Base-by-base conservation (phyloP, 2,888 invertebrate genomes). In the Helobdella robusta region DNA sequence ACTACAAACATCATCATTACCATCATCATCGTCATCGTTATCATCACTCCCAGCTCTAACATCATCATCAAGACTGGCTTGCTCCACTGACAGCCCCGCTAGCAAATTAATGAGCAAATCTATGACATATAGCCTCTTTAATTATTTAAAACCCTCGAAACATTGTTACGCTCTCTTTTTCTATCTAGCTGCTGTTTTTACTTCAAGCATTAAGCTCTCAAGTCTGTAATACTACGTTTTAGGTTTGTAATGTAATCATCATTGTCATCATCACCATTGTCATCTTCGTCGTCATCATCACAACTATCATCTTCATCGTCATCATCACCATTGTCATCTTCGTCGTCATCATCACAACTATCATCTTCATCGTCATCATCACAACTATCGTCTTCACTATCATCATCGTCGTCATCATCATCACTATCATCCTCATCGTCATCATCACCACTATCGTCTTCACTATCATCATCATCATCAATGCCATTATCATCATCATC, bases 241-340 rank as follows among this genome's bases (percentile, higher is more conserved):
- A n/a, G n/a, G n/a, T n/a, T n/a, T n/a, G n/a, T n/a, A n/a, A n/a
- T n/a, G n/a, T n/a, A n/a, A n/a, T n/a, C n/a, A n/a, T n/a, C n/a
- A n/a, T n/a, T n/a, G n/a, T 56, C 56, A 56, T 56, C 56, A 56
- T 56, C 44, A 40, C n/a, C 44, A 40, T 40, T n/a, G n/a, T 40
- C n/a, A 40, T n/a, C n/a, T 11, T 15, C 44, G n/a, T 40, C n/a
- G 44, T 40, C 44, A 40, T n/a, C n/a, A 15, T 40, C 44, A 40
- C 44, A 40, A 40, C 44, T n/a, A 11, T 40, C 44, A 40, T 11
- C 11, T n/a, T n/a, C 44, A 40, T 40, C 44, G 44, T 40, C 44
- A 40, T 40, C 44, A 40, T 40, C n/a, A 40, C n/a, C 44, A 40
- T 40, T 40, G n/a, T n/a, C 44, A 40, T 40, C n/a, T 40, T 11